phyloP scores from a whole-genome alignment of 1,140 invertebrate genomes.

The Cephus cinctus region DNA sequence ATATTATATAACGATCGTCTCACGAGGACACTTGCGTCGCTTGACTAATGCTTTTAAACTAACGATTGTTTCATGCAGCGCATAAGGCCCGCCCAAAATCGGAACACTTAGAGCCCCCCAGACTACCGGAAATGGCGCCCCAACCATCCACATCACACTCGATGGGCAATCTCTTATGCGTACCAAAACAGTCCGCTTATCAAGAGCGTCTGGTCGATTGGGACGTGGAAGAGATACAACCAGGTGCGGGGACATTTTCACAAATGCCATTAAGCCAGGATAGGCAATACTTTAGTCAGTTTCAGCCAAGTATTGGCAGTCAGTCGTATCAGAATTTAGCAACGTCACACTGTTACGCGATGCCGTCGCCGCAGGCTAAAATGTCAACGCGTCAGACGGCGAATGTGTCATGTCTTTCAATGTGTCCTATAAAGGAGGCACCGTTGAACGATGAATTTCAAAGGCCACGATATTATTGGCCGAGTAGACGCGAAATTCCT shows the following conservation, averaged over 20 bases:
- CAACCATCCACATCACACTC: conserved; percentile 48
- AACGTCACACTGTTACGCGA: too few relatives aligned
- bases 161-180: conserved; percentile 50
- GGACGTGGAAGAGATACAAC: conserved; percentile 28
- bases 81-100: conserved; percentile 52
- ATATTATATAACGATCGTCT: too few relatives aligned
- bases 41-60: conserved; percentile 54
- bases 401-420: conserved; percentile 26
- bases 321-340: too few relatives aligned
- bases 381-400: conserved; percentile 22
- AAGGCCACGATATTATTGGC: conserved; percentile 25
- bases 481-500: conserved; percentile 28
- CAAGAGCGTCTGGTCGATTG: conserved; percentile 29
- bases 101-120: conserved; percentile 47
- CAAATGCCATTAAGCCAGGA: conserved; percentile 16
- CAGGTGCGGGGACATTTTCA: conserved; percentile 48
- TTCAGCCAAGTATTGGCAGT: too few relatives aligned
- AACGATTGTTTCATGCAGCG: conserved; percentile 48
- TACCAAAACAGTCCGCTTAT: conserved; percentile 36
- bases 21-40: too few relatives aligned
- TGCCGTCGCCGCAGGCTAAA: too few relatives aligned
- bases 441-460: conserved; percentile 16
- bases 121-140: conserved; percentile 29
- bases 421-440: conserved; percentile 28
- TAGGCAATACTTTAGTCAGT: conserved; percentile 5